Evolutionary conservation across 1,140 invertebrate genomes (phyloP), one percentile per base, ranked within the genome.

Genomic region (Drosophila melanogaster): DNA sequence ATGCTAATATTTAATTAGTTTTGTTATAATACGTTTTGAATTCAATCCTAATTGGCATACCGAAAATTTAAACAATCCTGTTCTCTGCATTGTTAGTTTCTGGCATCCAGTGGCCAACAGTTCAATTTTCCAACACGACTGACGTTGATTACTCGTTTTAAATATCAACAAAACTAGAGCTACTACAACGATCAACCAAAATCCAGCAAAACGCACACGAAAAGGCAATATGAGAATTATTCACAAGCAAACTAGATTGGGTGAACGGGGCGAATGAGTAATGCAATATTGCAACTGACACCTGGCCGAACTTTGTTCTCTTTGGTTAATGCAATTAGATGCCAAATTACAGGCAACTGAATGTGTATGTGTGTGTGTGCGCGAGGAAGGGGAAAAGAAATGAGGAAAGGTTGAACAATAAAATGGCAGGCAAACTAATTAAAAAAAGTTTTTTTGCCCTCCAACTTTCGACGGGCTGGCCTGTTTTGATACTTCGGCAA

Each of bases 381-480:
- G 41, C 1, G 17, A 12, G 37, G 37, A 3, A 38, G 37, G 37
- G 37, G 37, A 30, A n/a, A 14, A 35, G 4, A 5, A 30, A 19
- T 8, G 24, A 7, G 35, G 30, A 43, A 41, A 50, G 57, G 41
- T 50, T 37, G 57, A 85, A 74, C 81, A 81, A 81, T 70, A 86
- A 61, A 54, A 77, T 8, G 59, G 30, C 56, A 49, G 47, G 37
- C 54, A 53, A 73, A 81, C 67, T 87, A 85, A 85, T 85, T 87
- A 87, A 60, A 70, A 70, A 78, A 66, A 78, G 60, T 58, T 57
- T 62, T 55, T 70, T 44, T 40, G 33, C n/a, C 61, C 10, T 24
- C 24, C 24, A 49, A 17, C 37, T 67, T 67, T 46, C 11, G 30
- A n/a, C 33, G 33, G 40, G n/a, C 26, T 10, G 10, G 17, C 12